Conservation (phyloP, 2,113 vertebrate genomes). For the Gasterosteus nipponicus region DNA sequence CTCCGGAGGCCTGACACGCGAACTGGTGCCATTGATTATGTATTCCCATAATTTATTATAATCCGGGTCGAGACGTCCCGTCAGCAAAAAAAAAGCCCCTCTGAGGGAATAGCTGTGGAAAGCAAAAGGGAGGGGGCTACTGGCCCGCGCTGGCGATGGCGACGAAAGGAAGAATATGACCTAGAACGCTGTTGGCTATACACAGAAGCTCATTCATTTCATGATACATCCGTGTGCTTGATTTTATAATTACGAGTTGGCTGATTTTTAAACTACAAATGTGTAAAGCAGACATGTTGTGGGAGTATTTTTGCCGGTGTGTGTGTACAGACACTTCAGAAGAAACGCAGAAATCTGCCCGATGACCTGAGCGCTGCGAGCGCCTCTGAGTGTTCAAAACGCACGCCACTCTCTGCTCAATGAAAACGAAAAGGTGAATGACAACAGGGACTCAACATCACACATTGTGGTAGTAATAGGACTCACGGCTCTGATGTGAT, state of each 20-base stretch:
- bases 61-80: background rate
- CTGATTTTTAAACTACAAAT: background rate
- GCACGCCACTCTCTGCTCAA: background rate
- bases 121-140: background rate
- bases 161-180: background rate
- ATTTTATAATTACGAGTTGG: background rate
- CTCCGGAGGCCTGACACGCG: background rate
- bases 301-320: background rate
- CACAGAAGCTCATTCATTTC: background rate
- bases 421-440: constrained; percentile 9
- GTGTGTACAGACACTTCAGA: background rate
- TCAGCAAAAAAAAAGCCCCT: constrained; percentile 5
- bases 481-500: constrained; percentile 35
- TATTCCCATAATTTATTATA: background rate
- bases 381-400: constrained; percentile 66
- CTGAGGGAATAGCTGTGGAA: background rate
- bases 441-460: constrained; percentile 10
- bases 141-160: background rate
- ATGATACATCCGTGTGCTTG: too few relatives aligned
- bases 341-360: constrained; percentile 4
- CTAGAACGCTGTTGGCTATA: background rate
- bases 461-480: constrained; percentile 11
- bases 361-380: constrained; percentile 44
- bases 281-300: background rate
- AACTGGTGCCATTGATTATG: background rate